Conservation (phyloP, 2,888 invertebrate genomes). For the Pterostichus niger region DNA sequence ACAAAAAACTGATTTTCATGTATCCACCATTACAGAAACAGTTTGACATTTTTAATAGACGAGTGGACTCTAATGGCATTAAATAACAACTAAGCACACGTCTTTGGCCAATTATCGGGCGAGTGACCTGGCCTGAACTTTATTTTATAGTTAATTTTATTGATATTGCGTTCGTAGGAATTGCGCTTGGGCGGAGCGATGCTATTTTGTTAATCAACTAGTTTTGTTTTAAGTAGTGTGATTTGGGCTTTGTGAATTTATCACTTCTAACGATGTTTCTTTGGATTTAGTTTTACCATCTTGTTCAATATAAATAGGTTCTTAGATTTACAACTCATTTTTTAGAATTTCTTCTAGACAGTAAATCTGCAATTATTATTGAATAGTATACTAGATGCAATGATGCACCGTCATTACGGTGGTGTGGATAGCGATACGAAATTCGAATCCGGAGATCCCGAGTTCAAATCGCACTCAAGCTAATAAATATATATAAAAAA, state of each 20-base stretch:
- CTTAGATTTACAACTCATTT: slow-evolving; percentile 19
- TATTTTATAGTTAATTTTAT: slow-evolving; percentile 57
- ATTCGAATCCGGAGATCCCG: no score
- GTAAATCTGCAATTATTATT: no score
- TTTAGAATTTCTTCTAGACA: not conserved
- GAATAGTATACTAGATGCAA: no score
- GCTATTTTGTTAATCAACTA: slow-evolving; percentile 54
- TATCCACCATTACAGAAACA: slow-evolving; percentile 38
- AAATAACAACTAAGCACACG: slow-evolving; percentile 46
- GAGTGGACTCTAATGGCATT: slow-evolving; percentile 25
- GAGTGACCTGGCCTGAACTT: slow-evolving; percentile 58
- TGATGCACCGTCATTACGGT: no score
- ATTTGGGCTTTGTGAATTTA: slow-evolving; percentile 10
- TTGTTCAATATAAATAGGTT: not conserved
- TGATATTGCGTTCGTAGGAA: slow-evolving; percentile 42
- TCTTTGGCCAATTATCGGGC: slow-evolving; percentile 53
- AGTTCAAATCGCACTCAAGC: no score
- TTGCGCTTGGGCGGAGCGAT: slow-evolving; percentile 47
- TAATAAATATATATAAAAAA: no score
- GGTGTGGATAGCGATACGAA: no score
- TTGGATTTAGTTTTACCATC: slow-evolving; percentile 22
- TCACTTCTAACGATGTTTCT: not conserved
- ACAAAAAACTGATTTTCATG: slow-evolving; percentile 46
- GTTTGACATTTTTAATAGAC: slow-evolving; percentile 31
- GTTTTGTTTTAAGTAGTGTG: slow-evolving; percentile 23